Evolutionary conservation across 2,113 vertebrate species (phyloP).

Genomic region (Syrmaticus mikado): DNA sequence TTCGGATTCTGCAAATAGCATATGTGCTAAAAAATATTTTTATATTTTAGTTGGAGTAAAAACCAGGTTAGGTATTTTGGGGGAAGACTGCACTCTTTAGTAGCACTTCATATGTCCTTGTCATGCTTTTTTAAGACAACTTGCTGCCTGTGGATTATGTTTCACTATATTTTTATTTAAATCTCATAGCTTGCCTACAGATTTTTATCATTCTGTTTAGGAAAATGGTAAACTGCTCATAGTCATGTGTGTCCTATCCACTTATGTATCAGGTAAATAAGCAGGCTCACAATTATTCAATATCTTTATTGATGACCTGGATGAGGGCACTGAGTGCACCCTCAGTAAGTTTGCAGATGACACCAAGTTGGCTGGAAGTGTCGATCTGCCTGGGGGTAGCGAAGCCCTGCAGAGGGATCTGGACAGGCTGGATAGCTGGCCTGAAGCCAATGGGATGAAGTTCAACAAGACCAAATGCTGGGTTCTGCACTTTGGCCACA

Average conservation of each 20-base stretch:
- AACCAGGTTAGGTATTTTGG: rapidly evolving
- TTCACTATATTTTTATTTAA: not conserved
- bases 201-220: not conserved
- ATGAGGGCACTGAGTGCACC: no score
- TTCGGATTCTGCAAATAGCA: not conserved
- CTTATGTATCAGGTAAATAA: not conserved
- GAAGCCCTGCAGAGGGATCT: no score
- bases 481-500: no score
- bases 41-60: not conserved
- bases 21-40: not conserved
- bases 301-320: no score
- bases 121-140: rapidly evolving
- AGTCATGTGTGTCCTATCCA: not conserved
- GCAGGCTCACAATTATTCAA: not conserved
- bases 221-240: not conserved
- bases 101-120: not conserved
- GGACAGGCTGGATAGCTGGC: no score
- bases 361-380: no score
- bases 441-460: no score
- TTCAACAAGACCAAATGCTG: no score
- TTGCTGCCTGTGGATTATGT: not conserved
- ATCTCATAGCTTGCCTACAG: not conserved
- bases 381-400: no score
- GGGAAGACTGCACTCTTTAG: not conserved
- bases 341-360: no score